phyloP scores from a whole-genome alignment of 2,888 invertebrate species.

The Hirtodrosophila duncani region DNA sequence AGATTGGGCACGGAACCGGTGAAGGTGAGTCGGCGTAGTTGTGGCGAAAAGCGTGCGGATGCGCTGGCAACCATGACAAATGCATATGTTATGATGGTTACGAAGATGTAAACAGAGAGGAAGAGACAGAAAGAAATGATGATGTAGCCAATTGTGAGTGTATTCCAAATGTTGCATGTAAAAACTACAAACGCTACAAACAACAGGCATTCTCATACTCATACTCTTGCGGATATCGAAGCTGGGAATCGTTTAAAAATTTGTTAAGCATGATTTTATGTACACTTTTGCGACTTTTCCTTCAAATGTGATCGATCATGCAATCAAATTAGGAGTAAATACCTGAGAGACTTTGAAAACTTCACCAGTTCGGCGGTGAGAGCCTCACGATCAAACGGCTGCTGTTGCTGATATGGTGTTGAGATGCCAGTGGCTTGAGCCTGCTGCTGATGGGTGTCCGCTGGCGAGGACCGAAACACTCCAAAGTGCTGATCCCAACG shows the following conservation, averaged over 20 bases:
- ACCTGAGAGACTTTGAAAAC: constrained; percentile 77
- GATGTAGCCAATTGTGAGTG: constrained; percentile 25
- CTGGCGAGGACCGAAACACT: constrained; percentile 82
- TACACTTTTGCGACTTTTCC: no score
- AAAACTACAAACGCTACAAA: background rate
- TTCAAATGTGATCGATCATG: no score
- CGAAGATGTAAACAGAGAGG: background rate
- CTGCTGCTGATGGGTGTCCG: constrained; percentile 77
- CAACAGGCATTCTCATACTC: no score
- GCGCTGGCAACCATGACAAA: constrained; percentile 56
- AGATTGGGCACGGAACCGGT: constrained; percentile 83
- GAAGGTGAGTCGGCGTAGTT: constrained; percentile 77
- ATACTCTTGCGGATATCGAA: no score
- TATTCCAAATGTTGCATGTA: constrained; percentile 1
- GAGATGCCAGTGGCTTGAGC: constrained; percentile 61
- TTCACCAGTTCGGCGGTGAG: constrained; percentile 79
- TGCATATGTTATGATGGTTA: background rate
- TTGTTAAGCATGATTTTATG: no score
- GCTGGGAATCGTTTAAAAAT: no score
- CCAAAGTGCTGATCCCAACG: constrained; percentile 84
- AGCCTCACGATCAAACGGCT: constrained; percentile 79
- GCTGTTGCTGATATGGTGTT: constrained; percentile 57
- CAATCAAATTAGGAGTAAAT: no score
- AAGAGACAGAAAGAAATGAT: constrained; percentile 1
- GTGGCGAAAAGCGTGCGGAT: constrained; percentile 75